Conservation (phyloP, 2,888 invertebrate genomes). For the Sisyra terminalis region DNA sequence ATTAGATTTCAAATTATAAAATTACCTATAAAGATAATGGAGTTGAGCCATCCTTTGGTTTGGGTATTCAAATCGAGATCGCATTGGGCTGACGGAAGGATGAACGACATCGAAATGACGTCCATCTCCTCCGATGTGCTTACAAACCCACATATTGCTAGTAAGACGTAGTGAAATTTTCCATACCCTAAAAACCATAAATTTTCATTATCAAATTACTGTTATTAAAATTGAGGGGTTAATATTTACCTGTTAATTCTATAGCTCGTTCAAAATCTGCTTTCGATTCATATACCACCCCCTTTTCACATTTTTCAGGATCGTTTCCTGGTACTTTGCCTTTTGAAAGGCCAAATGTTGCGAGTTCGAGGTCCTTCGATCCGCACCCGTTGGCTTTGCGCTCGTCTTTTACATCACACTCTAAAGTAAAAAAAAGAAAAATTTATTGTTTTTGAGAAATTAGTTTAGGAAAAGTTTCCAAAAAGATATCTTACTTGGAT, state of each 20-base stretch:
- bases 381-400: conserved; percentile 55
- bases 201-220: background rate
- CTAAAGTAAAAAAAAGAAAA: conserved; percentile 27
- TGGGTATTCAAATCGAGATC: conserved; percentile 73
- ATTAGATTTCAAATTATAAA: conserved; percentile 6
- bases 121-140: conserved; percentile 93
- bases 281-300: conserved; percentile 38
- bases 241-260: conserved; percentile 53
- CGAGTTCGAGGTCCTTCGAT: conserved; percentile 8
- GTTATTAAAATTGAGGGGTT: background rate
- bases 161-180: conserved; percentile 74
- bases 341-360: conserved; percentile 23
- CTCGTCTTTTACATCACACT: conserved; percentile 80
- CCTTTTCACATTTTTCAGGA: conserved; percentile 1
- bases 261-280: conserved; percentile 81
- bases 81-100: conserved; percentile 84
- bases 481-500: conserved; percentile 36
- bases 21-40: conserved; percentile 40
- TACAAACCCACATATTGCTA: conserved; percentile 86
- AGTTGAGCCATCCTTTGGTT: conserved; percentile 63
- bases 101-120: conserved; percentile 89
- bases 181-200: conserved; percentile 47
- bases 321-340: conserved; percentile 26
- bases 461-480: background rate
- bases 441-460: conserved; percentile 1